phyloP scores from a whole-genome alignment of 2,888 invertebrate species.

The Scaptomyza flava region DNA sequence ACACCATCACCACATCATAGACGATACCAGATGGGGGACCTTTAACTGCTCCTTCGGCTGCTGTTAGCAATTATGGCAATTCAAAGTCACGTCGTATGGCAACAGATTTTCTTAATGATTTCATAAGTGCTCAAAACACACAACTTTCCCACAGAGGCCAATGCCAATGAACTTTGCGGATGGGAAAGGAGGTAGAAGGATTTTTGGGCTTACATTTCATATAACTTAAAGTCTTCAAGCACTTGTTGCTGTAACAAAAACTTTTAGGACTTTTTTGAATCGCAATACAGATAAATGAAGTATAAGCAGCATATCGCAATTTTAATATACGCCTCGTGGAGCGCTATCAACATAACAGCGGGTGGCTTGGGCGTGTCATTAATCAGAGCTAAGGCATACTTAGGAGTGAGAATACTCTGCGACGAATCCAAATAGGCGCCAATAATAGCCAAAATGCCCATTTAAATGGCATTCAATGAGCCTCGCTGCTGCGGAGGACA shows the following conservation, averaged over 20 bases:
- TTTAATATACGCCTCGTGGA: constrained; percentile 12
- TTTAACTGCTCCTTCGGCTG: constrained; percentile 6
- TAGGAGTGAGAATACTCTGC: neutral
- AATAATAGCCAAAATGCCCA: constrained; percentile 67
- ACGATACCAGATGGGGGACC: constrained; percentile 1
- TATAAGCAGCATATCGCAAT: constrained; percentile 36
- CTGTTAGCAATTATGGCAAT: constrained; percentile 68
- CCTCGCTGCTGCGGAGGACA: constrained; percentile 13
- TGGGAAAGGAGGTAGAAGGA: neutral
- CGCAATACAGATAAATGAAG: constrained; percentile 52
- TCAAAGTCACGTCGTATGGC: constrained; percentile 67
- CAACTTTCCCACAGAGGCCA: constrained; percentile 37
- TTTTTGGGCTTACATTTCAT: neutral
- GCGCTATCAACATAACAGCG: constrained; percentile 21
- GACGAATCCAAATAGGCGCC: constrained; percentile 42
- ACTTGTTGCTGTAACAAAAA: constrained; percentile 48
- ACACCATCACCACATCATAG: constrained; percentile 60
- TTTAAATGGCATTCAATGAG: constrained; percentile 62
- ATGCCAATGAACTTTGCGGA: constrained; percentile 27
- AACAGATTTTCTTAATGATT: constrained; percentile 70
- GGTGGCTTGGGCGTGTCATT: constrained; percentile 44
- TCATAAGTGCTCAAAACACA: constrained; percentile 56
- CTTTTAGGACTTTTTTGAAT: constrained; percentile 20
- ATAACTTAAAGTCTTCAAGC: constrained; percentile 20
- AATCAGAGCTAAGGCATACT: constrained; percentile 48